These are phyloP conservation scores for Oreochromis spilurus DNA, from an alignment of 2,113 vertebrate genomes.

Conservation along the genomic window DNA sequence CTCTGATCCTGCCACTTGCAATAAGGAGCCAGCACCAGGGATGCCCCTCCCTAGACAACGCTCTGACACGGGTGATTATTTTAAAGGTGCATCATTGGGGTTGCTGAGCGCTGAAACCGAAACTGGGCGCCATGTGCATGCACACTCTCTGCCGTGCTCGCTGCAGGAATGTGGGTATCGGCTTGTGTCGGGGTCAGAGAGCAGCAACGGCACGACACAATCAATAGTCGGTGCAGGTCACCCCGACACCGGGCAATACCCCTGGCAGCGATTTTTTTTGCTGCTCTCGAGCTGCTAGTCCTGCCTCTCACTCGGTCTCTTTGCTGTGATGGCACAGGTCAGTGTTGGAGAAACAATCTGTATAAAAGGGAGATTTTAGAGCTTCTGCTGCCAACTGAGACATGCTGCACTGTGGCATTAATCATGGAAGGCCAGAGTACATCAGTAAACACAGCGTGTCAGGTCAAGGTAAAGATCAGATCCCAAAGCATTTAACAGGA, in stretches of 20 bases:
- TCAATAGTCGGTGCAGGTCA: constrained; percentile 21
- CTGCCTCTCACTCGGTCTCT: constrained; percentile 19
- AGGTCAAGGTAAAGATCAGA: constrained; percentile 70
- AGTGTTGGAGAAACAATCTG: constrained; percentile 51
- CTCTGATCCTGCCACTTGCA: constrained; percentile 77
- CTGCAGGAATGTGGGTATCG: constrained; percentile 25
- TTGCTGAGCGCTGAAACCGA: constrained; percentile 34
- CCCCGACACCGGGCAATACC: constrained; percentile 32
- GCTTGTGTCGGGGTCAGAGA: constrained; percentile 38
- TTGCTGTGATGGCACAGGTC: constrained; percentile 38
- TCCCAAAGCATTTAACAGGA: constrained; percentile 66
- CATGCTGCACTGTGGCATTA: constrained; percentile 45
- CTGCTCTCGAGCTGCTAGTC: constrained; percentile 7
- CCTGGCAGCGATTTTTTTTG: constrained; percentile 25
- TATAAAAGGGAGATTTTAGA: constrained; percentile 53
- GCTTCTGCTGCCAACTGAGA: constrained; percentile 40
- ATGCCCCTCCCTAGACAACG: constrained; percentile 62
- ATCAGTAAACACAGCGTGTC: constrained; percentile 70
- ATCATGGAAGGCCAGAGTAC: constrained; percentile 61
- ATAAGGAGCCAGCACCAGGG: constrained; percentile 68
- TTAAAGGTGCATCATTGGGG: constrained; percentile 66
- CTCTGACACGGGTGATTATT: constrained; percentile 72
- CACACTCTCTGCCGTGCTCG: neutral
- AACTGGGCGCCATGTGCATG: neutral
- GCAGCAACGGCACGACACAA: neutral